phyloP scores from a whole-genome alignment of 2,113 vertebrate species.

The Eulemur rufifrons region DNA sequence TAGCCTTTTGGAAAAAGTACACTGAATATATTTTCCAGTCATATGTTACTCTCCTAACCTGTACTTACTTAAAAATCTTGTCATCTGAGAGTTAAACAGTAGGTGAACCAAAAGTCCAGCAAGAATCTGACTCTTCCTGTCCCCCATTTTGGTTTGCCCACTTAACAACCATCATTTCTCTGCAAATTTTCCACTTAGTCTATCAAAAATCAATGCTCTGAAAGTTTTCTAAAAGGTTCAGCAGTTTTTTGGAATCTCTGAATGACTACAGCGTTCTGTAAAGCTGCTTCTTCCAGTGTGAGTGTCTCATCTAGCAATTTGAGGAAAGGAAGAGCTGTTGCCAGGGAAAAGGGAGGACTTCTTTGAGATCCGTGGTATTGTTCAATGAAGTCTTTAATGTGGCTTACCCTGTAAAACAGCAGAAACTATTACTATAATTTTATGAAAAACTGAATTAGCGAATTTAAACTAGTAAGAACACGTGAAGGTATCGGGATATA shows the following conservation, averaged over 20 bases:
- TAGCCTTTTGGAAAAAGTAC: constrained; percentile 31
- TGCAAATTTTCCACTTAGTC: constrained; percentile 30
- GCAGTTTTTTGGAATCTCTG: constrained; percentile 89
- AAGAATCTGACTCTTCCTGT: constrained; percentile 2
- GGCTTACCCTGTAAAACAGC: constrained; percentile 87
- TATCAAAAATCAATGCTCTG: constrained; percentile 52
- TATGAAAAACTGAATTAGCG: background rate
- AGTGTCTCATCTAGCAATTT: constrained; percentile 87
- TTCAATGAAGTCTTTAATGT: constrained; percentile 92
- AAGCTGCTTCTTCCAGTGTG: constrained; percentile 90
- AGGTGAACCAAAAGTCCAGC: background rate
- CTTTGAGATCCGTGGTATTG: constrained; percentile 86
- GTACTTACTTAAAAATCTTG: background rate
- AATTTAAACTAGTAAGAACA: background rate
- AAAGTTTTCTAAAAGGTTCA: constrained; percentile 87
- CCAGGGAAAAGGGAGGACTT: constrained; percentile 88
- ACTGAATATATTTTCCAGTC: background rate
- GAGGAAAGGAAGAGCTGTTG: constrained; percentile 90
- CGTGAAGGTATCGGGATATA: background rate
- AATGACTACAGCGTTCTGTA: constrained; percentile 93
- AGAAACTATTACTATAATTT: background rate
- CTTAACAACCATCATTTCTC: constrained; percentile 57
- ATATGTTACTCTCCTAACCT: background rate
- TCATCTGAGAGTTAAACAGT: background rate
- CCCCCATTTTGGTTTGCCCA: constrained; percentile 35